Percentiles rank a stretch among this genome's conserved stretches.
These are phyloP conservation scores for Digitonthophagus gazella DNA, from an alignment of 2,888 invertebrate species.

Conservation along the genomic window DNA sequence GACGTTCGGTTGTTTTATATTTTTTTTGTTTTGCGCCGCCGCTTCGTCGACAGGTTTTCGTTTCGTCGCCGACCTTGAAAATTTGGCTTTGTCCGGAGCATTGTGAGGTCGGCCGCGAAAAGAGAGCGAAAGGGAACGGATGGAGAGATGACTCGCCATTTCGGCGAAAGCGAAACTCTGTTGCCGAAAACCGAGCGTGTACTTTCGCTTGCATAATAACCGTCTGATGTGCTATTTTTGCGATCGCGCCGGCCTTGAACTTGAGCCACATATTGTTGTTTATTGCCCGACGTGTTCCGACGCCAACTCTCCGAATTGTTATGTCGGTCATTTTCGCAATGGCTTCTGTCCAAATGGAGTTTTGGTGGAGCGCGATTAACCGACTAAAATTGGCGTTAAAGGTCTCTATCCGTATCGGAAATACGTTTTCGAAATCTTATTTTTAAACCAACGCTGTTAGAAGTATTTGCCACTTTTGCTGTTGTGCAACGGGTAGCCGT, in stretches of 20 bases:
- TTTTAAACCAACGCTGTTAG: too few species aligned
- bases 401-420: too few species aligned
- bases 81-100: background rate
- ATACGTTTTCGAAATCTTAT: too few species aligned
- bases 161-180: background rate
- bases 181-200: background rate
- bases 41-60: background rate
- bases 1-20: background rate
- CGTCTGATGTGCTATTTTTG: constrained; percentile 18
- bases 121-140: background rate
- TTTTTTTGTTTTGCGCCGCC: background rate
- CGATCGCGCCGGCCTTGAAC: constrained; percentile 24
- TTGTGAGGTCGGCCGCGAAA: background rate
- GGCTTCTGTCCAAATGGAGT: background rate
- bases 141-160: background rate
- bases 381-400: too few species aligned
- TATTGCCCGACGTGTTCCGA: constrained; percentile 8
- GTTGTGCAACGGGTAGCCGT: too few species aligned
- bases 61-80: background rate
- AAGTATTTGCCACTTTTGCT: too few species aligned
- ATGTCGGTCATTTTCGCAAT: background rate
- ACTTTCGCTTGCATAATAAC: background rate
- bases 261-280: constrained; percentile 25
- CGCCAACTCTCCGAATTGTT: background rate
- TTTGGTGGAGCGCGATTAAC: too few species aligned